Base-by-base conservation (phyloP, 2,113 vertebrate genomes). In the Psettodes erumei region DNA sequence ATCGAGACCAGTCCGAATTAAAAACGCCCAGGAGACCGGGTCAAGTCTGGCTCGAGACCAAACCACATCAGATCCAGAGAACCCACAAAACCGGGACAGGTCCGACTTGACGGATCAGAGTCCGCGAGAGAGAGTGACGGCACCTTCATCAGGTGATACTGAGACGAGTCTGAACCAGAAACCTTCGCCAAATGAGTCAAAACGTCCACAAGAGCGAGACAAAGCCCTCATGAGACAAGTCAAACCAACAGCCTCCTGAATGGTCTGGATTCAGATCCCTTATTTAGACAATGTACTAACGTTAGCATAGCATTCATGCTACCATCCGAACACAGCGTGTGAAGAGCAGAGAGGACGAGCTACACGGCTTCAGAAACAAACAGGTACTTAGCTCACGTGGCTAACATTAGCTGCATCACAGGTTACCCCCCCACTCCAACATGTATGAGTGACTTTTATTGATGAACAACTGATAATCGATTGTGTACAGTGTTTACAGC, bases 401-500 rank as follows among this genome's bases (percentile, higher is more conserved):
- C 71, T 63, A 48, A 65, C 25, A 5, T 42, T 54, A 77, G 56
- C 47, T 2, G 1, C 0, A 37, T 42, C 12, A 18, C 33, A n/a
- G 11, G 7, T 11, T 9, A 3, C 51, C 6, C 5, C 33, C 25
- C 15, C 21, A 5, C 15, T 18, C 4, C 9, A 27, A 69, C 42
- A 62, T 13, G 6, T 43, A 5, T 16, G 47, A 18, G 18, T 28
- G 5, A 42, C 8, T 28, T 5, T 43, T 8, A 10, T 11, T 61
- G 55, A 45, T 37, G 4, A 79, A 19, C 11, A 48, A 30, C 53
- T 60, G 69, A 61, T 67, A 53, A 75, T 64, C 64, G 53, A 72
- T 11, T 43, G 76, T 71, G 60, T 80, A 21, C 33, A 43, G 63
- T 72, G 83, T 81, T 85, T 83, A 81, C 83, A 81, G 77, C 73